phyloP scores from a whole-genome alignment of 2,797 vertebrate species.

The Schizothorax lantsangensis region DNA sequence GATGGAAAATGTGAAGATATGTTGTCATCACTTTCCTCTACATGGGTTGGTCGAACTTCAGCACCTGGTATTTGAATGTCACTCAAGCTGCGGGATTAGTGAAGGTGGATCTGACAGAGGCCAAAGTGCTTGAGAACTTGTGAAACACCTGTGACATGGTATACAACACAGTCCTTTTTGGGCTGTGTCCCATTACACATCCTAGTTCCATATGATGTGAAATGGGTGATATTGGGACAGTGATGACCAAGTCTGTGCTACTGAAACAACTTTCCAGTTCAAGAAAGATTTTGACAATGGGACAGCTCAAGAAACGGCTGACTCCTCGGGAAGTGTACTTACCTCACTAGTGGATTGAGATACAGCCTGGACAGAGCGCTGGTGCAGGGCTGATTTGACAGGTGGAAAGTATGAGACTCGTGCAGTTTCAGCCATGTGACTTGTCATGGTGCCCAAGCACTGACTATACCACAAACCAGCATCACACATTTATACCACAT shows the following conservation, averaged over 20 bases:
- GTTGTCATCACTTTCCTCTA: neutral
- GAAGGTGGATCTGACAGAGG: neutral
- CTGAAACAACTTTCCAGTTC: neutral
- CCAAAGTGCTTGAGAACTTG: neutral
- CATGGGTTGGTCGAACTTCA: neutral
- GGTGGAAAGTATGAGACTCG: conserved; percentile 49
- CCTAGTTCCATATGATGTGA: neutral
- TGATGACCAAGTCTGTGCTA: neutral
- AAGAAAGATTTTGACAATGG: neutral
- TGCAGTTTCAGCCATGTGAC: conserved; percentile 32
- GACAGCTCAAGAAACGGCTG: neutral
- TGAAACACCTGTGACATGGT: neutral
- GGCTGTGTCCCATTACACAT: neutral
- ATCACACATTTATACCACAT: neutral
- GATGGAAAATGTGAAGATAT: neutral
- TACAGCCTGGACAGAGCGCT: neutral
- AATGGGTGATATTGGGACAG: neutral
- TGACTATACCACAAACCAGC: conserved; percentile 21
- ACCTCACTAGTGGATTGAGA: neutral
- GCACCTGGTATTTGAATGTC: neutral
- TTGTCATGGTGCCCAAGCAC: conserved; percentile 31
- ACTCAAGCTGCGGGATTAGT: neutral
- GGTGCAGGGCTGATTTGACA: neutral
- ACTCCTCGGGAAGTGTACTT: neutral
- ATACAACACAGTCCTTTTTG: neutral